Base-by-base conservation (phyloP, 2,888 invertebrate genomes). In the Trilocha varians region DNA sequence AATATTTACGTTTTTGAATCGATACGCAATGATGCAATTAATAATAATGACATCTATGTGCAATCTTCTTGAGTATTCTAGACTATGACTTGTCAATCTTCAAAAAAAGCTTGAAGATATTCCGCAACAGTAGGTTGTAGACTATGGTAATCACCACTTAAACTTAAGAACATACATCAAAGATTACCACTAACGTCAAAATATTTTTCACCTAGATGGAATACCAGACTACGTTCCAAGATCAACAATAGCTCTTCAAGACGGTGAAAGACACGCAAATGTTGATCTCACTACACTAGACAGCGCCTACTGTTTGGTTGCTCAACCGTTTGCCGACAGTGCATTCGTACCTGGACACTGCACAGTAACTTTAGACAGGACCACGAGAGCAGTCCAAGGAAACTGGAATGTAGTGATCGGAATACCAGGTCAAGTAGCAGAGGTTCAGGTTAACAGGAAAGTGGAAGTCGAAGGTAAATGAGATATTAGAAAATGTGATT, bases 361-460 rank as follows among this genome's bases (percentile, higher is more conserved):
- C 40, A 57, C 46, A 5, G 68, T 87, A 13, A 73, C 68, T 1
- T 47, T 86, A 13, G 73, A 78, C 13, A 67, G 72, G 5, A 66
- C 77, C 0, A 78, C 78, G 0, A 67, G 84, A 47, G 79, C 82
- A 1, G 70, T 83, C 1, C 78, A 84, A 46, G 87, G 87, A 3
- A 66, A 66, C 38, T 87, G 87, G 87, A 66, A 67, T 37, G 64
- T 86, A 1, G 49, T 77, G 1, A 56, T 84, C 17, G 87, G 85
- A 1, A 40, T 87, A 9, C 78, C 79, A 2, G 87, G 87, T 5
- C 62, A 66, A 45, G 70, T 87, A 1, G 48, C 72, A 1, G 87
- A 87, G 53, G 42, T 82, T 34, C 60, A 65, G 13, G 44, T 78
- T 3, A 63, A 74, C 37, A 72, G 73, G 39, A 65, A 53, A 8